Percentiles rank a stretch among this genome's conserved stretches.
Conservation (phyloP, 2,888 invertebrate genomes). For the Epinotia ramella region DNA sequence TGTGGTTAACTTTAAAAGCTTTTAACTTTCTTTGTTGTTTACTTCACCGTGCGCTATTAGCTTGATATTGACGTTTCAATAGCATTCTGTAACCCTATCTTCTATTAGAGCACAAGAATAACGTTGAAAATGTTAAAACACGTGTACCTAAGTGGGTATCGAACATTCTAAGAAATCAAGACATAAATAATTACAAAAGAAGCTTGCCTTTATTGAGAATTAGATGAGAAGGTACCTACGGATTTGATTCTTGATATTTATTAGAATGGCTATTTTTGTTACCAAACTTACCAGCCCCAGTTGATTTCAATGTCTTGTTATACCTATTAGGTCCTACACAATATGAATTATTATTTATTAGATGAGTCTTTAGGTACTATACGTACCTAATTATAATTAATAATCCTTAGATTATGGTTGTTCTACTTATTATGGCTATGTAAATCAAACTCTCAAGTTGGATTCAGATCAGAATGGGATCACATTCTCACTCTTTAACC, state of each 20-base stretch:
- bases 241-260: background rate
- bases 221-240: background rate
- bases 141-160: background rate
- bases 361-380: background rate
- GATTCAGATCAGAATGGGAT: slow-evolving; percentile 10
- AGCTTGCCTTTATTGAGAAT: background rate
- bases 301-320: no score
- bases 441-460: slow-evolving; percentile 4
- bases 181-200: background rate
- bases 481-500: slow-evolving; percentile 6
- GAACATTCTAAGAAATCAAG: background rate
- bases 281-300: background rate
- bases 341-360: background rate
- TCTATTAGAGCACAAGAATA: background rate
- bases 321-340: background rate
- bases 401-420: background rate
- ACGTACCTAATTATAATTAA: no score
- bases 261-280: background rate
- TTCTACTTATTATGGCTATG: background rate
- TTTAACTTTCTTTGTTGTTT: slow-evolving; percentile 3
- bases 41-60: background rate
- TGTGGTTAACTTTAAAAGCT: slow-evolving; percentile 6
- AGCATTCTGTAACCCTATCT: background rate
- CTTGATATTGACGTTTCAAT: slow-evolving; percentile 4
- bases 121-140: background rate